These are phyloP conservation scores for Serinus canaria DNA, from an alignment of 2,113 vertebrate genomes.

Conservation along the genomic window DNA sequence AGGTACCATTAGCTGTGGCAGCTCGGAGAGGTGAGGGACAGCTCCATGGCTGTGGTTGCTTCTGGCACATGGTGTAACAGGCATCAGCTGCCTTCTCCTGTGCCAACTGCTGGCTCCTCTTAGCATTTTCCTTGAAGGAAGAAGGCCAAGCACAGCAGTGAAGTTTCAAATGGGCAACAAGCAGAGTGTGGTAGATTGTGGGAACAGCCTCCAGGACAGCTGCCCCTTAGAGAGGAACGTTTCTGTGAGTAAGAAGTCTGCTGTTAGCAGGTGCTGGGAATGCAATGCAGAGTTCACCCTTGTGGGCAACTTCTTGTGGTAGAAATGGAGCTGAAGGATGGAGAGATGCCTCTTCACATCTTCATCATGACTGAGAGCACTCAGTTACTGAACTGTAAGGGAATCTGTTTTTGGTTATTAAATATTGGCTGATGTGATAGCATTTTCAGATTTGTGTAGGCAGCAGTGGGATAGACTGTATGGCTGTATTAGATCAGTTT, in stretches of 20 bases:
- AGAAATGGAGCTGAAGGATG: neutral
- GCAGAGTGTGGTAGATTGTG: fast-evolving
- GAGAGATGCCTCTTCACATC: neutral
- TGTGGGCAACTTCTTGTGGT: neutral
- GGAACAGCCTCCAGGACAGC: neutral
- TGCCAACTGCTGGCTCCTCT: neutral
- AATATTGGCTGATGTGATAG: neutral
- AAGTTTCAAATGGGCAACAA: neutral
- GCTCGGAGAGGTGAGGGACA: neutral
- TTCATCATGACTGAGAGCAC: neutral
- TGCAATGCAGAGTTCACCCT: neutral
- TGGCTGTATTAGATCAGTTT: neutral
- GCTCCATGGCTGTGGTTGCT: fast-evolving
- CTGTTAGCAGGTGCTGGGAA: neutral
- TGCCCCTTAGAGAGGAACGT: too few species aligned
- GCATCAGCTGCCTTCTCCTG: neutral
- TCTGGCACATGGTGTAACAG: neutral
- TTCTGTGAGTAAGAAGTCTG: neutral
- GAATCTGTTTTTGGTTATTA: neutral
- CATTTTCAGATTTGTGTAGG: neutral
- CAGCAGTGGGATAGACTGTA: neutral
- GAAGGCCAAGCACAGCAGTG: neutral
- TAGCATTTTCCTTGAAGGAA: neutral
- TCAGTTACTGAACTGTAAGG: neutral
- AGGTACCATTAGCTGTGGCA: fast-evolving